phyloP scores from a whole-genome alignment of 1,140 invertebrate species.

The Aphis gossypii region DNA sequence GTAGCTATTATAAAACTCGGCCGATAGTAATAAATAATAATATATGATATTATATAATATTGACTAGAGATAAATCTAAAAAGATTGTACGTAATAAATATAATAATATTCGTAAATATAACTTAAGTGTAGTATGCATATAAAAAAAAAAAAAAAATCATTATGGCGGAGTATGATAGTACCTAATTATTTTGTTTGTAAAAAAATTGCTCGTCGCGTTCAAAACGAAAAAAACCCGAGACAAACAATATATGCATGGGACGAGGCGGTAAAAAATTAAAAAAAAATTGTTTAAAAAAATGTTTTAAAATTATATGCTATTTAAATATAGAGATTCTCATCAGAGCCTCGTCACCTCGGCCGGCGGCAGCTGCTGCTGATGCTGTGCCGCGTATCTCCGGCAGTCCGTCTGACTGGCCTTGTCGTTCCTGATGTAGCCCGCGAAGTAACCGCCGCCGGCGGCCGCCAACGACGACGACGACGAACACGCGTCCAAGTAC shows the following conservation, averaged over 20 bases:
- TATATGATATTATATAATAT: neutral
- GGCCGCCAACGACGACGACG: conserved; percentile 60
- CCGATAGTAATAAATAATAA: neutral
- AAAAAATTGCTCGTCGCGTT: neutral
- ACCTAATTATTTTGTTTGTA: neutral
- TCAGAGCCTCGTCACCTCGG: conserved; percentile 67
- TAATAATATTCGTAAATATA: neutral
- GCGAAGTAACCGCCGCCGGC: conserved; percentile 59
- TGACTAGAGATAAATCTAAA: neutral
- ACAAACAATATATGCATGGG: neutral
- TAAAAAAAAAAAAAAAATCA: neutral
- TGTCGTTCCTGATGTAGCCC: conserved; percentile 62
- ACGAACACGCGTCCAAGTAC: conserved; percentile 68
- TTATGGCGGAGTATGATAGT: neutral
- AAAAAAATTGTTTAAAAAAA: neutral
- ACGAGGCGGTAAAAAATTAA: neutral
- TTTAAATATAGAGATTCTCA: neutral
- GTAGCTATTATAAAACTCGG: neutral
- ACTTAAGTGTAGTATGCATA: neutral
- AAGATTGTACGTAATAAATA: neutral
- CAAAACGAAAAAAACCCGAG: neutral
- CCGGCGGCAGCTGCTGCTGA: conserved; percentile 54
- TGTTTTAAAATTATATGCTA: neutral
- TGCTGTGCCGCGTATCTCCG: conserved; percentile 62
- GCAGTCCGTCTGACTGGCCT: conserved; percentile 66